Conservation (phyloP, 2,888 invertebrate genomes). For the Trimorus sp. region DNA sequence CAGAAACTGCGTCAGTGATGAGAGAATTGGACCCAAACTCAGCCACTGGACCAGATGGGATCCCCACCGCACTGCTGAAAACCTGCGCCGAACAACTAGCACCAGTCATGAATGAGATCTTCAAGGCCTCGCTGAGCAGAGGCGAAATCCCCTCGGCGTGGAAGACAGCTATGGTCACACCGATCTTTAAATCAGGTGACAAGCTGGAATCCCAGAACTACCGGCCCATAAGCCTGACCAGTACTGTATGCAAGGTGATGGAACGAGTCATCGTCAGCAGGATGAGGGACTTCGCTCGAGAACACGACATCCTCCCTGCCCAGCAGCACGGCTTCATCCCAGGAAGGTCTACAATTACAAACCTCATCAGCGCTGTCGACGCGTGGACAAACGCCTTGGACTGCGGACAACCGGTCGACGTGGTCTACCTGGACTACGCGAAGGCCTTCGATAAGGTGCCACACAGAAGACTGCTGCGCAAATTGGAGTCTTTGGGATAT, state of each 20-base stretch:
- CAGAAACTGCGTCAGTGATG: no score
- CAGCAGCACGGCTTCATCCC: constrained; percentile 4
- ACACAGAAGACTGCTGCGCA: not conserved
- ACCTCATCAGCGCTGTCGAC: not conserved
- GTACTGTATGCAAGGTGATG: constrained; percentile 12
- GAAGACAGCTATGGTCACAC: not conserved
- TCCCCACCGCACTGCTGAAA: no score
- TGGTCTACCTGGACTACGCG: not conserved
- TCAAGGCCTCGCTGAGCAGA: no score
- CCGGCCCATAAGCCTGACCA: constrained; percentile 10
- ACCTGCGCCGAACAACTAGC: no score
- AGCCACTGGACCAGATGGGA: no score
- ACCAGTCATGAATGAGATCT: no score
- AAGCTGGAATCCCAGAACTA: constrained; percentile 1
- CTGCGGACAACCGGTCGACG: not conserved
- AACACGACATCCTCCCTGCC: not conserved
- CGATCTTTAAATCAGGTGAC: not conserved
- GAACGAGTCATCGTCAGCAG: not conserved
- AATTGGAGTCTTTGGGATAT: not conserved
- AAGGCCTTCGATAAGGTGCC: constrained; percentile 16
- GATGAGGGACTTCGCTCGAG: not conserved
- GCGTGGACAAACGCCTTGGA: not conserved
- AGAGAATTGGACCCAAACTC: no score
- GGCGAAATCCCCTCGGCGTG: no score
- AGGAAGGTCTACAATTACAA: not conserved